These are phyloP conservation scores for Capricornis sumatraensis DNA, from an alignment of 2,113 vertebrate genomes.

Conservation along the genomic window DNA sequence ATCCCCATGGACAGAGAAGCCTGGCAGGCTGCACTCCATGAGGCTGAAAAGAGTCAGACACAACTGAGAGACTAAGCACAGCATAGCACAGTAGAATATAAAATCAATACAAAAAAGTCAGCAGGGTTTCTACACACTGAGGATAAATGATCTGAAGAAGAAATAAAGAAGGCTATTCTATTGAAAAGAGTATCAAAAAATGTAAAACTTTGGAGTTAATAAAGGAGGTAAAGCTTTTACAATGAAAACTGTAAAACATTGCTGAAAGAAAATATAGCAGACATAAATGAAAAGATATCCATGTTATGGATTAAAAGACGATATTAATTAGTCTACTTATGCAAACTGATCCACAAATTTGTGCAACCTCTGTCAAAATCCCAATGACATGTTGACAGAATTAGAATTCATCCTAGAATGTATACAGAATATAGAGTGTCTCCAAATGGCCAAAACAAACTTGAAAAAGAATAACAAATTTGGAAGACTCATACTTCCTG, in stretches of 20 bases:
- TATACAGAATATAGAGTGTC: neutral
- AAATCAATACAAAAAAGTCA: neutral
- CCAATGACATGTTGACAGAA: neutral
- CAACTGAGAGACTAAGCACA: neutral
- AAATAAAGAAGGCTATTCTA: neutral
- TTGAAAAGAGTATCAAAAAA: neutral
- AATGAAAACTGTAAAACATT: neutral
- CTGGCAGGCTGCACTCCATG: neutral
- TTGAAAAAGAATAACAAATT: neutral
- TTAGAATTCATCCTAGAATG: neutral
- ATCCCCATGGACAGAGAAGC: neutral
- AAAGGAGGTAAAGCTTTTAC: neutral
- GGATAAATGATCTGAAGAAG: neutral
- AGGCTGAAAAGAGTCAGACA: neutral
- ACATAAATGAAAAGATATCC: neutral
- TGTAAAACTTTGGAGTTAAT: neutral
- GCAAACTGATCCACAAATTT: neutral
- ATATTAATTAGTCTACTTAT: neutral
- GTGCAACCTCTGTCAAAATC: neutral
- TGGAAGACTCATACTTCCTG: neutral
- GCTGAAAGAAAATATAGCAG: neutral
- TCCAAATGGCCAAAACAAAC: neutral
- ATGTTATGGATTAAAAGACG: neutral
- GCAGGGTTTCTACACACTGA: neutral
- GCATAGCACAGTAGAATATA: neutral